A percentile compares a stretch with the other conserved stretches of the same genome.
Evolutionary conservation across 2,888 invertebrate species (phyloP).

Genomic region (Cancer borealis): DNA sequence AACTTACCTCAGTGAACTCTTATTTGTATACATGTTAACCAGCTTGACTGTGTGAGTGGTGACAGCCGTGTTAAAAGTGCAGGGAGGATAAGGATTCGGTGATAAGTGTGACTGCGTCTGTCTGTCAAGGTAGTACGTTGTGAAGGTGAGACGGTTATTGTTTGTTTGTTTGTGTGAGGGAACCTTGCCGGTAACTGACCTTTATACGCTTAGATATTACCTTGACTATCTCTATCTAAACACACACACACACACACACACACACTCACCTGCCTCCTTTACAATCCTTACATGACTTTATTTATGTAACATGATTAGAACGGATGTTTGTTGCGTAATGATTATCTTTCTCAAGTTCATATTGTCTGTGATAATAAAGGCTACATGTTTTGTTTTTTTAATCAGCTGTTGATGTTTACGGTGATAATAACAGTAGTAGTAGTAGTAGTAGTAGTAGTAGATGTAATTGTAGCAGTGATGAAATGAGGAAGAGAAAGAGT

Average conservation of each 20-base stretch:
- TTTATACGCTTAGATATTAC: not conserved
- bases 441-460: constrained; percentile 7
- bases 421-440: not conserved
- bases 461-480: not conserved
- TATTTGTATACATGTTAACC: too few species aligned
- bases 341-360: not conserved
- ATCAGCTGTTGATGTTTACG: not conserved
- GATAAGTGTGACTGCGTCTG: not conserved
- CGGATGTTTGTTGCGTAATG: not conserved
- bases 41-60: not conserved
- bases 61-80: not conserved
- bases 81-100: not conserved
- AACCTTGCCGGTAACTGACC: too few species aligned
- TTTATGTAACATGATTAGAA: not conserved
- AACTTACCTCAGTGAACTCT: not conserved
- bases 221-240: not conserved
- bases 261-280: not conserved
- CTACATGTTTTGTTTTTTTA: not conserved
- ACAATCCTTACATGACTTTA: not conserved
- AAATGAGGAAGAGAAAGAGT: not conserved
- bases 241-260: not conserved
- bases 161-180: not conserved
- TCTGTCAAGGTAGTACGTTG: not conserved
- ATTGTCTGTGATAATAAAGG: not conserved
- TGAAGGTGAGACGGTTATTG: not conserved